Evolutionary conservation across 2,888 invertebrate species (phyloP).

Genomic region (Melanophora roralis): DNA sequence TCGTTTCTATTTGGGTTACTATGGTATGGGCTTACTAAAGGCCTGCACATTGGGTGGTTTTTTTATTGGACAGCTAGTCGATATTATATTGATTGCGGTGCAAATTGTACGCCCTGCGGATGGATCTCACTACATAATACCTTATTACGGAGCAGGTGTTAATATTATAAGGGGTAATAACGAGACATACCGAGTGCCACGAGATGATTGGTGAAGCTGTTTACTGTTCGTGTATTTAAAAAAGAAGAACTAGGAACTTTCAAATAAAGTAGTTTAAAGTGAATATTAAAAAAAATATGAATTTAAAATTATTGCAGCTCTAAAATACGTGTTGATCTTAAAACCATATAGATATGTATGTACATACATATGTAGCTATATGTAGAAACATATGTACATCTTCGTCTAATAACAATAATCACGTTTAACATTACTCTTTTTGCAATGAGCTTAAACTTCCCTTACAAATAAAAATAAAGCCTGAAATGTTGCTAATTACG

Average conservation of each 20-base stretch:
- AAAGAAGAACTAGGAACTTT: slow-evolving; percentile 41
- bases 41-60: slow-evolving; percentile 97
- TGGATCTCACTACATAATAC: slow-evolving; percentile 95
- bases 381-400: no score
- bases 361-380: no score
- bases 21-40: slow-evolving; percentile 95
- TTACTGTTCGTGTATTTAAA: background rate
- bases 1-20: slow-evolving; percentile 98
- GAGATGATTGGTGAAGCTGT: slow-evolving; percentile 85
- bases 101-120: slow-evolving; percentile 94
- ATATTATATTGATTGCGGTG: slow-evolving; percentile 88
- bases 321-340: no score
- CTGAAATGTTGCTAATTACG: no score
- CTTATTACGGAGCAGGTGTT: slow-evolving; percentile 94
- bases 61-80: slow-evolving; percentile 95
- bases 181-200: slow-evolving; percentile 88
- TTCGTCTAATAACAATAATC: no score
- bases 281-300: background rate
- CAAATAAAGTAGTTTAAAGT: slow-evolving; percentile 13
- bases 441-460: no score
- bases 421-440: no score
- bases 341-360: no score
- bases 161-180: slow-evolving; percentile 89
- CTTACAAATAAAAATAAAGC: no score
- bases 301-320: no score